Evolutionary conservation across 2,888 invertebrate genomes (phyloP).

Genomic region (Dicranocentrus wangi): DNA sequence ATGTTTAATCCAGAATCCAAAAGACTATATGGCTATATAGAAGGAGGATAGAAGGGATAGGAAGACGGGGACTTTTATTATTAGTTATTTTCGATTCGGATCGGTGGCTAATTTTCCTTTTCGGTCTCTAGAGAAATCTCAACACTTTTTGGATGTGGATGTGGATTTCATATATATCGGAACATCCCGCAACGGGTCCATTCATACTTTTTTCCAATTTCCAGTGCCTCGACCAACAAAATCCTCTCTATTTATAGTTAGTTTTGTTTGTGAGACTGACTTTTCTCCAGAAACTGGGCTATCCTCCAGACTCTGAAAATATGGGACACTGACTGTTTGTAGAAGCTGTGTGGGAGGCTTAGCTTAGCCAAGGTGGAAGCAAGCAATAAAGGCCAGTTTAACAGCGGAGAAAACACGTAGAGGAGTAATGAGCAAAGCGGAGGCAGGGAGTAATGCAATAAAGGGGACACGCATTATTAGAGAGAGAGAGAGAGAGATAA

Average conservation of each 20-base stretch:
- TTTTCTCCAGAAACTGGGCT: no score
- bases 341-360: no score
- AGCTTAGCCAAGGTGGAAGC: not conserved
- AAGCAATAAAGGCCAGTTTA: conserved; percentile 45
- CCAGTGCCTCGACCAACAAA: no score
- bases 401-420: conserved; percentile 10
- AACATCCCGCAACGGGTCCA: no score
- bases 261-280: no score
- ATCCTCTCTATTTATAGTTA: no score
- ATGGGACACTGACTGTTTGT: no score
- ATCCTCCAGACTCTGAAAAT: no score
- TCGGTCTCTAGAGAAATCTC: conserved; percentile 52
- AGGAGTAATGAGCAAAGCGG: not conserved
- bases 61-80: conserved; percentile 26
- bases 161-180: no score
- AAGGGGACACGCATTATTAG: conserved; percentile 55
- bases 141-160: conserved; percentile 50
- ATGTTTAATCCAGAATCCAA: not conserved
- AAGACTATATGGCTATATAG: not conserved
- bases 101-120: conserved; percentile 50
- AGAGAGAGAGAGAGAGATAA: conserved; percentile 18
- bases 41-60: not conserved
- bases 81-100: conserved; percentile 56
- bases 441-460: conserved; percentile 34
- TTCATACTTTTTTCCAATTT: no score